Percentiles rank a stretch among this genome's conserved stretches.
These are phyloP conservation scores for Clinocottus analis DNA, from an alignment of 2,113 vertebrate species.

Conservation along the genomic window DNA sequence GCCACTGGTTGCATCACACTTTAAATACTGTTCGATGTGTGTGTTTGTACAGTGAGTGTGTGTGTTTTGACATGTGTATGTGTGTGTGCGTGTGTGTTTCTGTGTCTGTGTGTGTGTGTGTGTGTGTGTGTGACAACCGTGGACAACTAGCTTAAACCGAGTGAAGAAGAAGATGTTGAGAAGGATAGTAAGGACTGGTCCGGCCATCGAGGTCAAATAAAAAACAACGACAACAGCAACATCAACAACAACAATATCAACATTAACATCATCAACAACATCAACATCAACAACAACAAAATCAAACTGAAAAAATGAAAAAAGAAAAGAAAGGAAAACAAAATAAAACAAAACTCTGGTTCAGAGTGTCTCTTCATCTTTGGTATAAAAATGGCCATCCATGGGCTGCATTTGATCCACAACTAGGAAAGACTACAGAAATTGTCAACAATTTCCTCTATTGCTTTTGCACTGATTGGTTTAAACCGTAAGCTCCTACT, in stretches of 20 bases:
- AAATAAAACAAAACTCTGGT: conserved; percentile 72
- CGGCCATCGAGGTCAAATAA: conserved; percentile 94
- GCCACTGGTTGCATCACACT: conserved; percentile 52
- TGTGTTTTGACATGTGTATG: conserved; percentile 9
- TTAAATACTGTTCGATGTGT: conserved; percentile 66
- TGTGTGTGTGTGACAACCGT: conserved; percentile 76
- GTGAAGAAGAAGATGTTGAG: conserved; percentile 56
- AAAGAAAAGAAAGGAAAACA: conserved; percentile 45
- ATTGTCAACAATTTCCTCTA: conserved; percentile 99
- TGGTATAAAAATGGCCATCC: conserved; percentile 99
- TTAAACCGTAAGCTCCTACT: conserved; percentile 93
- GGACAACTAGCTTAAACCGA: conserved; percentile 86
- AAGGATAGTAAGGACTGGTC: conserved; percentile 90
- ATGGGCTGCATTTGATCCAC: conserved; percentile 98
- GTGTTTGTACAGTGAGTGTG: conserved; percentile 31
- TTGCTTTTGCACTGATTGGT: conserved; percentile 93
- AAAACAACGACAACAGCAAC: conserved; percentile 78
- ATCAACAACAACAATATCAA: conserved; percentile 86
- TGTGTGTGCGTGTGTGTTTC: neutral
- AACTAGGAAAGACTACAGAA: conserved; percentile 99
- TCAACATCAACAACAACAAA: conserved; percentile 76
- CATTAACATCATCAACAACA: conserved; percentile 80
- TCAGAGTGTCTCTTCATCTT: conserved; percentile 96
- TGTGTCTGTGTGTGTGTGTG: conserved; percentile 4
- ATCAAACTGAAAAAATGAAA: conserved; percentile 71